Percentiles rank a stretch among this genome's conserved stretches.
phyloP scores from a whole-genome alignment of 2,888 invertebrate species.

The Iselma pallidipennis region DNA sequence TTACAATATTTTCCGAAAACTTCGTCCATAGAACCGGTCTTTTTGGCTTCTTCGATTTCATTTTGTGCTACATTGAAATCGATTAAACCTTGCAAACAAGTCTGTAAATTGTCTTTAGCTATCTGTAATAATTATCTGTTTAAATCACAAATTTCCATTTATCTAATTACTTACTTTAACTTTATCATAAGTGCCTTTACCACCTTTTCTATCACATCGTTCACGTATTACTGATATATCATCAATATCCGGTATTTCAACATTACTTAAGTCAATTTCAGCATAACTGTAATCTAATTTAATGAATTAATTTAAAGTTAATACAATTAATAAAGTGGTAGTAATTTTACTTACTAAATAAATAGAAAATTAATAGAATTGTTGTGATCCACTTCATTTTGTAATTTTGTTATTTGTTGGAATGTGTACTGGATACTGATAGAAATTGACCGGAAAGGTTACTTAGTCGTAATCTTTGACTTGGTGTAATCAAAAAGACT shows the following conservation, averaged over 20 bases:
- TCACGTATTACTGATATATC: conserved; percentile 51
- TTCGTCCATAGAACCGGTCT: conserved; percentile 59
- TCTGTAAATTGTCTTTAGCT: conserved; percentile 55
- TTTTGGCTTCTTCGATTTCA: conserved; percentile 72
- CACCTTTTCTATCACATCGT: conserved; percentile 56
- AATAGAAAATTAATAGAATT: conserved; percentile 3
- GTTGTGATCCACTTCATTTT: conserved; percentile 5
- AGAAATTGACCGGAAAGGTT: conserved; percentile 6
- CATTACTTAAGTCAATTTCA: conserved; percentile 35
- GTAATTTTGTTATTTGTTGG: background rate
- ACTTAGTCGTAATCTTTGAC: conserved; percentile 8
- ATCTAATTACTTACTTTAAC: conserved; percentile 38
- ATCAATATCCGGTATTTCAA: conserved; percentile 47
- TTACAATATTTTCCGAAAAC: conserved; percentile 66
- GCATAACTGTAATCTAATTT: conserved; percentile 23
- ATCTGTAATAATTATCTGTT: conserved; percentile 48
- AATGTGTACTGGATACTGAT: background rate
- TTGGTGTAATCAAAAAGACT: conserved; percentile 7
- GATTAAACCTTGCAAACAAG: conserved; percentile 64
- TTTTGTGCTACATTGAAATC: conserved; percentile 62
- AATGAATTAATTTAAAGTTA: background rate
- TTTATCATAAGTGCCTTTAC: conserved; percentile 49
- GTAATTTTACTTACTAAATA: conserved; percentile 6
- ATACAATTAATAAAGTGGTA: background rate
- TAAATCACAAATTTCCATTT: background rate